A percentile compares a stretch with the other conserved stretches of the same genome.
Evolutionary conservation across 1,140 invertebrate species (phyloP).

Genomic region (Thaumetopoea pityocampa): DNA sequence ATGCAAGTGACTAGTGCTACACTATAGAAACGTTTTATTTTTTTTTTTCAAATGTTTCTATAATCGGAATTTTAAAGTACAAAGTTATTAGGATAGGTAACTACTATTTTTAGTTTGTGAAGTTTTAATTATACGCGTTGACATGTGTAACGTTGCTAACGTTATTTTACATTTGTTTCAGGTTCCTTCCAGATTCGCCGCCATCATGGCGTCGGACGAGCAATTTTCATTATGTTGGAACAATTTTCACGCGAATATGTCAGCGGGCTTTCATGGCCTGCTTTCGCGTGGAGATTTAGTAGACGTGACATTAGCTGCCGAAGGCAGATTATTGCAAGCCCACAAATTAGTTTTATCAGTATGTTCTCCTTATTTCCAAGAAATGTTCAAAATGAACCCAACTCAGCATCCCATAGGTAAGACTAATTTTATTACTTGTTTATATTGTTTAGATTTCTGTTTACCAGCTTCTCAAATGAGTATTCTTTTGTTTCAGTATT

Average conservation of each 20-base stretch:
- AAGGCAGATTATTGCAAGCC: constrained; percentile 86
- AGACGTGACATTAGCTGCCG: constrained; percentile 88
- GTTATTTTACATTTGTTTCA: constrained; percentile 36
- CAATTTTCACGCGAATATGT: constrained; percentile 85
- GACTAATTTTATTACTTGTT: constrained; percentile 14
- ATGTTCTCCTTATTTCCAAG: constrained; percentile 90
- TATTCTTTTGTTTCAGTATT: constrained; percentile 79
- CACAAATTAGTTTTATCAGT: constrained; percentile 90
- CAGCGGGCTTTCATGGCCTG: constrained; percentile 83
- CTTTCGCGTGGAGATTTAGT: constrained; percentile 86
- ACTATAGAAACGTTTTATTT: constrained; percentile 57
- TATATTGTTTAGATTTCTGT: background rate
- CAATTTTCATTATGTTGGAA: constrained; percentile 88
- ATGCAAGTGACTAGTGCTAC: constrained; percentile 48
- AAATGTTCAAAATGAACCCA: constrained; percentile 84
- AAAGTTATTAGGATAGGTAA: constrained; percentile 72
- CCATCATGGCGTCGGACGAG: constrained; percentile 82
- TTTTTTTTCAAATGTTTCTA: constrained; percentile 73
- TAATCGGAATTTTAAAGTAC: constrained; percentile 70
- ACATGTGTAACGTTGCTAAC: constrained; percentile 6
- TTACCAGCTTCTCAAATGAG: constrained; percentile 8
- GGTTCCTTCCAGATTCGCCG: constrained; percentile 62
- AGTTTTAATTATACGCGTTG: background rate
- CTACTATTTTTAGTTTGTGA: constrained; percentile 9
- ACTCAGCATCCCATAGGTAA: constrained; percentile 79